phyloP scores from a whole-genome alignment of 2,888 invertebrate genomes.

The Ormyrus labotus region DNA sequence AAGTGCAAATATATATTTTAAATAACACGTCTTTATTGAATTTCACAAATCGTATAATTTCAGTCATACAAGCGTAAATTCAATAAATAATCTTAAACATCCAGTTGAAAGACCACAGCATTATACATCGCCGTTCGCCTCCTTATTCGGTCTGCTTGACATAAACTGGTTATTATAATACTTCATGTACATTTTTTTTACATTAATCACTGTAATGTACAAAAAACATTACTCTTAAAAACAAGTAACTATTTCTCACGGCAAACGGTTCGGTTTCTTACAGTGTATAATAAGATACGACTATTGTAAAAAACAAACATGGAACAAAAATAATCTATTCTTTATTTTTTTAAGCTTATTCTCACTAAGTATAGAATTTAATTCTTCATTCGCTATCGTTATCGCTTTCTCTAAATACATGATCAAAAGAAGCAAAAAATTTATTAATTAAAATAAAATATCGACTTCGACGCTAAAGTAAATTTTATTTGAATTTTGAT shows the following conservation, averaged over 20 bases:
- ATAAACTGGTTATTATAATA: slow-evolving; percentile 29
- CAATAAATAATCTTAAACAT: slow-evolving; percentile 21
- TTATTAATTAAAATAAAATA: slow-evolving; percentile 7
- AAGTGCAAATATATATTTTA: slow-evolving; percentile 55
- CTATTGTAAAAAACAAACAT: slow-evolving; percentile 45
- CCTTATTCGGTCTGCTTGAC: neutral
- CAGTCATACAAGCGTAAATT: slow-evolving; percentile 35
- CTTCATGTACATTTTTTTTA: slow-evolving; percentile 48
- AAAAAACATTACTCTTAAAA: slow-evolving; percentile 51
- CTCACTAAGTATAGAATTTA: neutral
- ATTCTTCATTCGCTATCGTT: slow-evolving; percentile 2
- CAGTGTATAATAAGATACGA: slow-evolving; percentile 26
- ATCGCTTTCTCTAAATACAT: slow-evolving; percentile 11
- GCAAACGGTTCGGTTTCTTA: slow-evolving; percentile 46
- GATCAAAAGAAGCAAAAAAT: slow-evolving; percentile 28
- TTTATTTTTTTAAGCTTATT: slow-evolving; percentile 23
- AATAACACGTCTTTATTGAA: slow-evolving; percentile 49
- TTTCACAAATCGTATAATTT: slow-evolving; percentile 40
- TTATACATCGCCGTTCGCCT: too few relatives aligned
- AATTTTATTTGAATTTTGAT: too few relatives aligned
- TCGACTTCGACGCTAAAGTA: too few relatives aligned
- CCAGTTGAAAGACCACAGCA: slow-evolving; percentile 5
- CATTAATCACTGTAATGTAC: slow-evolving; percentile 45
- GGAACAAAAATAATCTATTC: slow-evolving; percentile 49
- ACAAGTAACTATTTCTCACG: slow-evolving; percentile 54